Evolutionary conservation across 2,888 invertebrate genomes (phyloP), one percentile per base, ranked within the genome.

Genomic region (Megalurothrips usitatus): DNA sequence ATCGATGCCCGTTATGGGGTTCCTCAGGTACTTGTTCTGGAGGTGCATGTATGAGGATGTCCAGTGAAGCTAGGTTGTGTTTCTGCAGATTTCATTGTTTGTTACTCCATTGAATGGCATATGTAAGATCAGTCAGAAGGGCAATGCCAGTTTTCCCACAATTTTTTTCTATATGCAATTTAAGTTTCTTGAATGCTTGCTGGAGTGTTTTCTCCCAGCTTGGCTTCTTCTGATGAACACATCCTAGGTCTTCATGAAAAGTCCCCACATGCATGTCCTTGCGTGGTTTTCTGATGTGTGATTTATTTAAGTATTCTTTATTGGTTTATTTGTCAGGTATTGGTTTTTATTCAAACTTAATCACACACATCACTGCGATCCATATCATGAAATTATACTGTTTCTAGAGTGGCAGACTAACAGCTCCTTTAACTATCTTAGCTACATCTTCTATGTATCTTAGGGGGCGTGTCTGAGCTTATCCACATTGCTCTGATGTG

Each of bases 1-100:
- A 93, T 96, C 90, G 95, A 95, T 90, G 94, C 94, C 89, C 94
- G 93, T 88, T 94, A 94, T 91, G 95, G 95, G 90, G 68, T 92
- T 90, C 92, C 92, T 89, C 94, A 95, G 95, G 95, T 95, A 92
- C 90, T 82, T 83, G 80, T 82, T 80, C 81, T 82, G 49, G 79
- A 43, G 34, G 34, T 43, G 34, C 80, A 26, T 75, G 68, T 26
- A 10, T 75, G 68, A 26, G 23, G 3, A n/a, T 58, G 17, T 58
- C 19, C 14, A 58, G n/a, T 58, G 58, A 58, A 58, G 58, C n/a
- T 58, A 58, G n/a, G n/a, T 58, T 58, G 58, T 58, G 17, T 19
- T 43, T 43, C 58, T 17, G 12, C 17, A 58, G 58, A 58, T 58
- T 58, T 58, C 58, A 58, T 14, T n/a, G 58, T 58, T 58, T n/a